Evolutionary conservation across 2,888 invertebrate species (phyloP).

Genomic region (Molanna angustata): DNA sequence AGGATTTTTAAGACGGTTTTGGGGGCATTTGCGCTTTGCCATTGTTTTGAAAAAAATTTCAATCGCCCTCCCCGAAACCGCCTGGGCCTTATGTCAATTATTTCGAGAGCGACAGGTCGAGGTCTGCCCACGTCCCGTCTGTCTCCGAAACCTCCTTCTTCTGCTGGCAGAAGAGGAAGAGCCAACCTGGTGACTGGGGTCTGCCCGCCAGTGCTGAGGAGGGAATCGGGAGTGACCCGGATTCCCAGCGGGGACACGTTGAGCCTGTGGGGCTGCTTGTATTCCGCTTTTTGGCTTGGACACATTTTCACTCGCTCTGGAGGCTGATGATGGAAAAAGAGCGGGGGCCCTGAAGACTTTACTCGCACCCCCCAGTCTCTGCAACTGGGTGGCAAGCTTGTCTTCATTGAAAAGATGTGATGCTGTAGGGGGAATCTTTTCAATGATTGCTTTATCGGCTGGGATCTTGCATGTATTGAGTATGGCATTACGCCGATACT

Average conservation of each 20-base stretch:
- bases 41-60: too few species aligned
- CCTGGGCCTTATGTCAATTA: too few species aligned
- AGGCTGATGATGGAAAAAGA: too few species aligned
- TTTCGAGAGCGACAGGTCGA: too few species aligned
- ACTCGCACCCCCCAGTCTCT: background rate
- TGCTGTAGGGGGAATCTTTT: background rate
- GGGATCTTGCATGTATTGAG: background rate
- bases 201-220: background rate
- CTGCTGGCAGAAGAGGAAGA: background rate
- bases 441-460: background rate
- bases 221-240: background rate
- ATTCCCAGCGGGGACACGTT: background rate
- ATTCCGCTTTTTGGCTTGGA: background rate
- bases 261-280: background rate
- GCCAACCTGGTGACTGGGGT: background rate
- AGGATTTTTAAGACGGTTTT: too few species aligned
- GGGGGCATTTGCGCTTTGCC: too few species aligned
- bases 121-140: background rate
- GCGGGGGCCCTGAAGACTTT: background rate
- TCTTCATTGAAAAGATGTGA: conserved; percentile 2
- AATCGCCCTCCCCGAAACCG: too few species aligned
- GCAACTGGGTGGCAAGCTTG: background rate
- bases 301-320: background rate
- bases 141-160: background rate
- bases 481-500: background rate